phyloP scores from a whole-genome alignment of 2,888 invertebrate species.

The Eristalis tenax region DNA sequence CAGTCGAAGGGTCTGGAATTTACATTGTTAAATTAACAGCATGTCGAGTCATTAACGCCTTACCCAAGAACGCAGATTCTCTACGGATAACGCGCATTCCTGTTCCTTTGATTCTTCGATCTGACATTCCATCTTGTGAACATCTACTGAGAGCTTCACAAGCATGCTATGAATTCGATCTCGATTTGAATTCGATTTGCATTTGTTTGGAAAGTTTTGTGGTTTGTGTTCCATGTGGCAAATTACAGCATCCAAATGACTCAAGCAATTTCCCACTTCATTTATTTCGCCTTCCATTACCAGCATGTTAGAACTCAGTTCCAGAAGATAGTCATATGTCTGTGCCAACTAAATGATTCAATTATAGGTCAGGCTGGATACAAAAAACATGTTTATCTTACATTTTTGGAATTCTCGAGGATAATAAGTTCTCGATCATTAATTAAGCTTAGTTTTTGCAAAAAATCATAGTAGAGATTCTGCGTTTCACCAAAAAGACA shows the following conservation, averaged over 20 bases:
- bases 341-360: neutral
- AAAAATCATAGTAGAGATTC: conserved; percentile 72
- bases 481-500: conserved; percentile 69
- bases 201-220: conserved; percentile 24
- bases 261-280: conserved; percentile 4
- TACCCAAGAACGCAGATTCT: conserved; percentile 18
- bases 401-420: conserved; percentile 17
- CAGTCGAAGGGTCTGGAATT: conserved; percentile 17
- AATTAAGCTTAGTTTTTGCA: conserved; percentile 67
- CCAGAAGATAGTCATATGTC: conserved; percentile 3
- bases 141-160: conserved; percentile 15
- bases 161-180: neutral
- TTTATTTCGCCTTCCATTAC: conserved; percentile 21
- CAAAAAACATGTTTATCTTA: neutral
- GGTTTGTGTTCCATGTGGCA: neutral
- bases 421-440: conserved; percentile 67
- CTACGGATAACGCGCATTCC: neutral
- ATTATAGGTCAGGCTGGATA: neutral
- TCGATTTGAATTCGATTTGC: conserved; percentile 30
- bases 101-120: neutral
- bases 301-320: neutral
- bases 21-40: neutral
- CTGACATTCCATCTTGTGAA: conserved; percentile 9
- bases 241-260: conserved; percentile 11
- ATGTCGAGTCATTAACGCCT: neutral